These are phyloP conservation scores for Drosophila parvula DNA, from an alignment of 1,140 invertebrate species.

Conservation along the genomic window DNA sequence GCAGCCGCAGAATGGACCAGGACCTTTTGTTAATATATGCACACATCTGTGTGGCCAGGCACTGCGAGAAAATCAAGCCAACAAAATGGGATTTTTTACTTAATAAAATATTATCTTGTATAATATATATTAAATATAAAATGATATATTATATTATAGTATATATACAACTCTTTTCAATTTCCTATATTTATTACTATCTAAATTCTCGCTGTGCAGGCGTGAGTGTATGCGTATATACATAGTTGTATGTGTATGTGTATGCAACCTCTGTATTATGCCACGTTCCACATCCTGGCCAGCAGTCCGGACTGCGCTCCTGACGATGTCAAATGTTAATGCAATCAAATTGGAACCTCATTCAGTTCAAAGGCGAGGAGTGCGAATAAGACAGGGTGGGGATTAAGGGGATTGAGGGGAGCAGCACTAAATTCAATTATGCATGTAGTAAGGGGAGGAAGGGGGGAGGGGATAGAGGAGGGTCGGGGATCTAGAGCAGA, in stretches of 20 bases:
- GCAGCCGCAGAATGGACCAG: conserved; percentile 35
- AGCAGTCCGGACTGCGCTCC: conserved; percentile 29
- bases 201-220: conserved; percentile 17
- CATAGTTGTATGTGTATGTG: not conserved
- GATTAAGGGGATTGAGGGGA: conserved; percentile 3
- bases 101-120: not conserved
- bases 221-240: not conserved
- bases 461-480: no score
- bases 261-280: conserved; percentile 22
- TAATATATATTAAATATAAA: no score
- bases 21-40: conserved; percentile 62
- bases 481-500: conserved; percentile 8
- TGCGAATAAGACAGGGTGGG: conserved; percentile 19
- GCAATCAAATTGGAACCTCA: conserved; percentile 64
- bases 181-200: no score
- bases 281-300: conserved; percentile 37
- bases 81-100: not conserved
- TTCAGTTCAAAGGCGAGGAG: conserved; percentile 42
- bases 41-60: conserved; percentile 15
- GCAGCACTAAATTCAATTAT: conserved; percentile 56
- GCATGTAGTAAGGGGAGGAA: conserved; percentile 15
- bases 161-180: no score
- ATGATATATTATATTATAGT: no score
- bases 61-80: conserved; percentile 4
- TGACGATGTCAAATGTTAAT: conserved; percentile 62